Conservation (phyloP, 2,797 vertebrate species). For the Pachyuromys duprasi region DNA sequence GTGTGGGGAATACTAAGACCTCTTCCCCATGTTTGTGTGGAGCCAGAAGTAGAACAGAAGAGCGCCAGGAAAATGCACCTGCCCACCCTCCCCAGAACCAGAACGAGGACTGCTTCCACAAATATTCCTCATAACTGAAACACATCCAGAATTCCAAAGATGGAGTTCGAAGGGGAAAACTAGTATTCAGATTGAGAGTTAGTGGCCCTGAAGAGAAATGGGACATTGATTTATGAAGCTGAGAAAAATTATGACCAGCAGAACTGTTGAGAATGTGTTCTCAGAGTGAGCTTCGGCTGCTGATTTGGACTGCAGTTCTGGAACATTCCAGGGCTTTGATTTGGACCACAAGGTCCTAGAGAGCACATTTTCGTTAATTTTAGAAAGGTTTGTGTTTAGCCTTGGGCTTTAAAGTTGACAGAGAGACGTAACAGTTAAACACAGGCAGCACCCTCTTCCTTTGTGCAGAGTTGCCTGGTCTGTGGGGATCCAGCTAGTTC, state of each 20-base stretch:
- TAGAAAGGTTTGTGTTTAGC: not conserved
- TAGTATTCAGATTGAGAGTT: conserved; percentile 33
- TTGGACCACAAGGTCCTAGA: not conserved
- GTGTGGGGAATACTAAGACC: not conserved
- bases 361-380: not conserved
- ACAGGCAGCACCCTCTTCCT: not conserved
- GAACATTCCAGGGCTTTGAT: conserved; percentile 12
- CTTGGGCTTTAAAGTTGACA: not conserved
- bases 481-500: not conserved
- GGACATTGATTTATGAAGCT: conserved; percentile 45
- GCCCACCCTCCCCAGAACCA: not conserved
- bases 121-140: not conserved
- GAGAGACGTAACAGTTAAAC: conserved; percentile 9
- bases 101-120: not conserved
- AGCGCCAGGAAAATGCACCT: not conserved
- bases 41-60: not conserved
- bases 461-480: not conserved
- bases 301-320: conserved; percentile 13
- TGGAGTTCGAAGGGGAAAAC: conserved; percentile 44
- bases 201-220: not conserved
- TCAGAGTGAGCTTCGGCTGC: conserved; percentile 20
- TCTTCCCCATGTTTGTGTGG: not conserved
- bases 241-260: conserved; percentile 46
- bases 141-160: conserved; percentile 33
- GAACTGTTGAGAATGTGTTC: conserved; percentile 7